Base-by-base conservation (phyloP, 37 sponge, comb jelly and placozoan species). In the Axinella damicornis region DNA sequence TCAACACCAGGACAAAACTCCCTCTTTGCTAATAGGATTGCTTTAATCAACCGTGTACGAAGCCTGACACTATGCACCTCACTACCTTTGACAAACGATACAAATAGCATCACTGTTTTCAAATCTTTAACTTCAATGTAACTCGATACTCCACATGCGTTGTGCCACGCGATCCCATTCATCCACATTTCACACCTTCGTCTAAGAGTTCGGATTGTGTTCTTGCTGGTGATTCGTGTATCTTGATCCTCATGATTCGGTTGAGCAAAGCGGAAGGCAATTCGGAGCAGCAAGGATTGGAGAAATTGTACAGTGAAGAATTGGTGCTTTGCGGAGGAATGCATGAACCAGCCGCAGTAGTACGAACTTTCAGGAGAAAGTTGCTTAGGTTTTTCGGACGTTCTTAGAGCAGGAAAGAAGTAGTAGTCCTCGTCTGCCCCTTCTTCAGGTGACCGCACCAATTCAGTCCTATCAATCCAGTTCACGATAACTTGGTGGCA, bases 331-430 rank as follows among this genome's bases (percentile, higher is more conserved):
- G 9, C 46, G 1, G 22, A 2, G 9, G 37, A 61, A 34, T 65
- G 46, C 46, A 79, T 21, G 37, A 22, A 65, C 79, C 79, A 78
- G 12, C 79, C 79, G 13, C 65, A 63, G 59, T 63, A 58, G 14
- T 64, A 78, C 15, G 52, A 19, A 78, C 61, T 63, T 62, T 62
- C 64, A n/a, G n/a, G n/a, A n/a, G n/a, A n/a, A 16, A 20, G 19
- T 16, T 16, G n/a, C n/a, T n/a, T 46, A 46, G 46, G 4, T 46
- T 9, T 46, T 9, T 9, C 9, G 46, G 18, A n/a, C 4, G 36
- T 41, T 1, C 62, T 1, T 16, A 78, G 77, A 58, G 39, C 60
- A 36, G 79, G 79, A 33, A 63, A 78, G 79, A 78, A 63, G 53
- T 35, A 78, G 66, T 46, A 46, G 6, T 46, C 46, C 4, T 46